Evolutionary conservation across 1,140 invertebrate species (phyloP).

Genomic region (Pygmarrhopalites habei): DNA sequence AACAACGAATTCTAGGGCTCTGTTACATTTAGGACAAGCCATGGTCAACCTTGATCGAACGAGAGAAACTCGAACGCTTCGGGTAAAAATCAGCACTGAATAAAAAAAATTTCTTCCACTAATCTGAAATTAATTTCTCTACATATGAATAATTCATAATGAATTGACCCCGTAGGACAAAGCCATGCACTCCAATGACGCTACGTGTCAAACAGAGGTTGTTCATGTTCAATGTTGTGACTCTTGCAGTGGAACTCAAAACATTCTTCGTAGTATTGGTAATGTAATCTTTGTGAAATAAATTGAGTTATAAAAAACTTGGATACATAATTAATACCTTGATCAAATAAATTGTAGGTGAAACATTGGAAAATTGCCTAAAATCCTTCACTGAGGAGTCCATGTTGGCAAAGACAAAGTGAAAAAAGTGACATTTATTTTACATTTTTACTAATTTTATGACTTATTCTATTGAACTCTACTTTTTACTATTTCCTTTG

Average conservation of each 20-base stretch:
- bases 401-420: conserved; percentile 9
- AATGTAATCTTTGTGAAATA: no score
- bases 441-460: background rate
- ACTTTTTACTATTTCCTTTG: no score
- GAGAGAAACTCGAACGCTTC: background rate
- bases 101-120: no score
- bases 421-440: background rate
- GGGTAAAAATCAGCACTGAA: no score
- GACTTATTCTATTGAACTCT: no score
- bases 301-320: no score
- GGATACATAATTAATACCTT: no score
- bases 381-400: background rate
- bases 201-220: background rate
- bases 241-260: background rate
- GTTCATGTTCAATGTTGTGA: background rate
- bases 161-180: background rate
- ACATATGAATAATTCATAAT: no score
- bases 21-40: background rate
- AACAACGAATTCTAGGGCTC: background rate
- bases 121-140: no score
- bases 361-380: conserved; percentile 7
- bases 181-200: background rate
- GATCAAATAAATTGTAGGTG: no score
- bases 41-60: conserved; percentile 1
- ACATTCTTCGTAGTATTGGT: background rate